Evolutionary conservation across 2,113 vertebrate species (phyloP).

Genomic region (Alces alces): DNA sequence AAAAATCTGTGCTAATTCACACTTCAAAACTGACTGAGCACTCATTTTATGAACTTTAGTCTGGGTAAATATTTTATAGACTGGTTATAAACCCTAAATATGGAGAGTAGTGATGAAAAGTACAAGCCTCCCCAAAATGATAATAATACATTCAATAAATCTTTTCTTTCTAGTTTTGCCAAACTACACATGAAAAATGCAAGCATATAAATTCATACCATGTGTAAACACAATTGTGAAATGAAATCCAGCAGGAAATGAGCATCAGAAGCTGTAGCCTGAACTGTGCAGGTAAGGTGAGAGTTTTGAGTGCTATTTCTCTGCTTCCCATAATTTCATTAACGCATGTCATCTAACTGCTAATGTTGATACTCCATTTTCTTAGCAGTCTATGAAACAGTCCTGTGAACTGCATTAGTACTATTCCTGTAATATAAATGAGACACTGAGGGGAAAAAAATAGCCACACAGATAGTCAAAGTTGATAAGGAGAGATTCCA

Average conservation of each 20-base stretch:
- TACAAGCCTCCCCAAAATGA: not conserved
- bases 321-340: not conserved
- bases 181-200: slow-evolving; percentile 56
- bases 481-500: not conserved
- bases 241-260: not conserved
- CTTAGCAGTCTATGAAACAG: not conserved
- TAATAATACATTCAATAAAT: not conserved
- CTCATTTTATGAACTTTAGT: slow-evolving; percentile 45
- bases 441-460: not conserved
- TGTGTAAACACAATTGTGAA: slow-evolving; percentile 29
- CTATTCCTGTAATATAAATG: not conserved
- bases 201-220: slow-evolving; percentile 46
- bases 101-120: slow-evolving; percentile 2
- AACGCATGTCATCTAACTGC: not conserved
- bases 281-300: not conserved
- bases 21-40: slow-evolving; percentile 32
- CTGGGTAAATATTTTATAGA: slow-evolving; percentile 25
- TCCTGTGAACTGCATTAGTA: not conserved
- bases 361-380: not conserved
- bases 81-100: slow-evolving; percentile 52
- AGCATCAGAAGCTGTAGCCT: not conserved
- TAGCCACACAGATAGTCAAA: not conserved
- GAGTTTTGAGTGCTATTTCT: not conserved
- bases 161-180: slow-evolving; percentile 52
- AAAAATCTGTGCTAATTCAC: slow-evolving; percentile 52